Base-by-base conservation (phyloP, 2,888 invertebrate genomes). In the Helicoverpa assulta region DNA sequence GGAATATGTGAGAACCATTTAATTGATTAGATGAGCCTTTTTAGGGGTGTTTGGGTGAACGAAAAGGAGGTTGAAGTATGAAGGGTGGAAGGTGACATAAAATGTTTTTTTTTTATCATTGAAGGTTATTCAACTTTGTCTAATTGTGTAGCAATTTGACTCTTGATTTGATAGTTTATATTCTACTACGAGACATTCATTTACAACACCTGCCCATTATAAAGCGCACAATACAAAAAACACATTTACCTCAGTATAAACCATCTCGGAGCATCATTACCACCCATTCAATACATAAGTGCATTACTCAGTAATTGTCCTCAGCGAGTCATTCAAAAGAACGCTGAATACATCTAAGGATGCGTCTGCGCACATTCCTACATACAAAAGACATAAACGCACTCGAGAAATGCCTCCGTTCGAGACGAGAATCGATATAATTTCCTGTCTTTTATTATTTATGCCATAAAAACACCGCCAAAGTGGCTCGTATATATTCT, bases 361-460 rank as follows among this genome's bases (percentile, higher is more conserved):
- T 91, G 93, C 92, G 93, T 86, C 78, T 74, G 83, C 91, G 93
- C 93, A 85, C 70, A 70, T 72, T 18, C 50, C 50, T 50, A 58
- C 86, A 81, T 88, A 90, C 89, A 94, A 93, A 90, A 94, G 93
- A 94, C 89, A 87, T 92, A 89, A 93, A 94, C 94, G 93, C 93
- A 91, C 88, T 85, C 90, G 78, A 72, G 53, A 62, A 68, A 74
- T 80, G 78, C 80, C 77, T 76, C 74, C 74, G 72, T 75, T 72
- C 77, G 72, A 68, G 57, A 43, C 59, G 66, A 68, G 67, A 68
- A 79, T 76, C 82, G 81, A 85, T 87, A 90, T 87, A 85, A 91
- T 93, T 93, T 94, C 93, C 93, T 94, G 93, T 90, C 85, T 80
- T 89, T 91, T 90, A 89, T 89, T 78, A 84, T 79, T 67, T 71